Evolutionary conservation across 30 jellyfish, hydroid and myxozoan genomes (phyloP).

Genomic region (Aurelia aurita complex sp. Pacific): DNA sequence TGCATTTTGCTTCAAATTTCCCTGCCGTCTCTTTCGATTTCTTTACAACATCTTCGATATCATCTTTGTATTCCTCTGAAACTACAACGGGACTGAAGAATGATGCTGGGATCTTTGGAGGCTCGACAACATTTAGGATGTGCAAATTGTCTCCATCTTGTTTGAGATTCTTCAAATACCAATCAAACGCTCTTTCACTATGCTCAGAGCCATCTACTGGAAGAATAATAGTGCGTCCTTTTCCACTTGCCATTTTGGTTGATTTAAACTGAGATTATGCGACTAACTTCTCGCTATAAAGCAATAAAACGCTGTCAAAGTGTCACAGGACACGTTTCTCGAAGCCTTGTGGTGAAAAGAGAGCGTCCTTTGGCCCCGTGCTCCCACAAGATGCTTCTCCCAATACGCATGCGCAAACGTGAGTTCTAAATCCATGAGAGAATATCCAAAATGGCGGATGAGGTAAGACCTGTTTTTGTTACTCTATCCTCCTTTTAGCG

Average conservation of each 20-base stretch:
- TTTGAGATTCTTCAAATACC: slow-evolving; percentile 61
- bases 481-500: neutral
- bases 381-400: slow-evolving; percentile 5
- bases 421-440: neutral
- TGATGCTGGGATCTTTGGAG: slow-evolving; percentile 61
- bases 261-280: neutral
- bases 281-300: neutral
- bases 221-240: slow-evolving; percentile 42
- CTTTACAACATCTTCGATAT: slow-evolving; percentile 47
- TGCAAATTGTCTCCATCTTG: slow-evolving; percentile 67
- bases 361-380: slow-evolving; percentile 52
- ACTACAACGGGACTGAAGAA: slow-evolving; percentile 72
- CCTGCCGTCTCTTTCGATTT: slow-evolving; percentile 41
- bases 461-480: neutral
- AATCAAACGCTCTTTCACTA: slow-evolving; percentile 79
- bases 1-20: slow-evolving; percentile 58
- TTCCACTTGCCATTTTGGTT: slow-evolving; percentile 15
- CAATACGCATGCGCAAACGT: slow-evolving; percentile 38
- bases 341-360: neutral
- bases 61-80: slow-evolving; percentile 57
- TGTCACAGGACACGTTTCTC: slow-evolving; percentile 27
- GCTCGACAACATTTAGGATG: slow-evolving; percentile 74
- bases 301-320: neutral
- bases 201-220: slow-evolving; percentile 84
- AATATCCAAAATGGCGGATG: slow-evolving; percentile 55